Percentiles rank a stretch among this genome's conserved stretches.
These are phyloP conservation scores for Gadopsis bispinosus DNA, from an alignment of 2,797 vertebrate species.

Conservation along the genomic window DNA sequence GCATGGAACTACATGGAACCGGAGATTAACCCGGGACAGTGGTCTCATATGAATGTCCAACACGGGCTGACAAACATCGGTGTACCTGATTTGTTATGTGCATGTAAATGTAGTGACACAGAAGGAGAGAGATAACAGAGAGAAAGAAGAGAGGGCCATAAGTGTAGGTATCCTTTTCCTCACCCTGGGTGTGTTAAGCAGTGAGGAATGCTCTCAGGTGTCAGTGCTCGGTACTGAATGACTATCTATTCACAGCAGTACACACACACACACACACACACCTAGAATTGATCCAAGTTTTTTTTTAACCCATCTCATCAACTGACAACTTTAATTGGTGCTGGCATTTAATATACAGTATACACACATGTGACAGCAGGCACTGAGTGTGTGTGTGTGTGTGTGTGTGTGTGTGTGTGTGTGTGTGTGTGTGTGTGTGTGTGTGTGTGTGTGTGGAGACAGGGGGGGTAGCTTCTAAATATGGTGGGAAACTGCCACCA, in stretches of 20 bases:
- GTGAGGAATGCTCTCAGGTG: conserved; percentile 75
- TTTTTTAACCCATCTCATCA: conserved; percentile 58
- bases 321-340: conserved; percentile 60
- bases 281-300: conserved; percentile 46
- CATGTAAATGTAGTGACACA: conserved; percentile 30
- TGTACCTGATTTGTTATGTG: conserved; percentile 4
- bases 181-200: conserved; percentile 58
- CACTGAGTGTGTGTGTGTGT: conserved; percentile 31
- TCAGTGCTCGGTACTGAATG: conserved; percentile 54
- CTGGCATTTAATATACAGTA: conserved; percentile 60
- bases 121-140: conserved; percentile 25
- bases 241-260: conserved; percentile 39
- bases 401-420: conserved; percentile 25
- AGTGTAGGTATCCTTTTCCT: conserved; percentile 51
- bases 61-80: neutral
- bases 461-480: conserved; percentile 68
- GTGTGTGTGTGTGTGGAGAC: conserved; percentile 28
- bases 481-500: conserved; percentile 83
- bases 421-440: conserved; percentile 31
- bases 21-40: neutral
- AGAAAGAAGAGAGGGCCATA: conserved; percentile 6
- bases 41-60: neutral
- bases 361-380: neutral
- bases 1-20: neutral
- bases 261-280: conserved; percentile 5